These are phyloP conservation scores for Antrozous pallidus DNA, from an alignment of 2,797 vertebrate genomes.

Conservation along the genomic window DNA sequence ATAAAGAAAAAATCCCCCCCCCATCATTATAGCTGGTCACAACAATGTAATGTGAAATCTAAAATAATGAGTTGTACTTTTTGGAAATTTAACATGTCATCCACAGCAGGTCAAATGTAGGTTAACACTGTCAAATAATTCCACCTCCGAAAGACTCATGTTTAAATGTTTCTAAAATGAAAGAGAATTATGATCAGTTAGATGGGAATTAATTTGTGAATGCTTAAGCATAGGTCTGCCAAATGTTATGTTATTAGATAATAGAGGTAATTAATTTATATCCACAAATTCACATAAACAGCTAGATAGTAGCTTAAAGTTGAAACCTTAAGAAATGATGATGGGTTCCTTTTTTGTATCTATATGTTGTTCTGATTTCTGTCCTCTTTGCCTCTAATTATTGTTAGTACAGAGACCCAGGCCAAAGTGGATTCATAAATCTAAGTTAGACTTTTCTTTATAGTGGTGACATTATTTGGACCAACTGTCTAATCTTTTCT, in stretches of 20 bases:
- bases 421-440: slow-evolving; percentile 13
- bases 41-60: slow-evolving; percentile 59
- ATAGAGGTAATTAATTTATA: background rate
- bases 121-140: slow-evolving; percentile 67
- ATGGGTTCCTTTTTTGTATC: background rate
- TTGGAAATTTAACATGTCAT: slow-evolving; percentile 30
- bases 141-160: slow-evolving; percentile 51
- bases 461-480: slow-evolving; percentile 4
- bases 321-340: background rate
- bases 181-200: slow-evolving; percentile 51
- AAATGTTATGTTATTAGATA: slow-evolving; percentile 10
- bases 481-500: background rate
- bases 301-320: background rate
- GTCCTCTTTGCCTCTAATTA: slow-evolving; percentile 15
- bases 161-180: slow-evolving; percentile 53
- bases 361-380: background rate
- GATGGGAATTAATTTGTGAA: slow-evolving; percentile 39
- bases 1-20: background rate
- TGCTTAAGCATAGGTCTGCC: slow-evolving; percentile 8
- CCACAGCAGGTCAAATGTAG: slow-evolving; percentile 54
- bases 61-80: slow-evolving; percentile 67
- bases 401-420: background rate
- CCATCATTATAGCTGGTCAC: slow-evolving; percentile 63
- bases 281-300: background rate
- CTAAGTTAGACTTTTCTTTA: slow-evolving; percentile 16